phyloP scores from a whole-genome alignment of 1,140 invertebrate genomes.

The Radopholus similis region DNA sequence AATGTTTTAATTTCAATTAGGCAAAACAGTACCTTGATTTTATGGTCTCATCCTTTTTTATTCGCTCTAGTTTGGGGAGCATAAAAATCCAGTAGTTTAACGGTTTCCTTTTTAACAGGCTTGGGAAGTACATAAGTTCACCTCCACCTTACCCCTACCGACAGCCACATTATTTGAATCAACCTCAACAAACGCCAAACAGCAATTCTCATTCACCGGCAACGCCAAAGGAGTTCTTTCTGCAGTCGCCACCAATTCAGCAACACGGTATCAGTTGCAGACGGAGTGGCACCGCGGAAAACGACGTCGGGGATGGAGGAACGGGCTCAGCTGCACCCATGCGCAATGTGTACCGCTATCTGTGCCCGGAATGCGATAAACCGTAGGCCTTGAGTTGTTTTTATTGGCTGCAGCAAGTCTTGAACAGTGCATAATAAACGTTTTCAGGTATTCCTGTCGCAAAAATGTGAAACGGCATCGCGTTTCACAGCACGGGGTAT shows the following conservation, averaged over 20 bases:
- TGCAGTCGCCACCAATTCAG: not conserved
- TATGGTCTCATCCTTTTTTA: not conserved
- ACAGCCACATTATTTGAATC: not conserved
- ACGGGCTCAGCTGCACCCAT: not conserved
- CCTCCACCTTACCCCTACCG: not conserved
- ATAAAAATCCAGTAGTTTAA: no score
- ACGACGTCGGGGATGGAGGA: not conserved
- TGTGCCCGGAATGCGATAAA: conserved; percentile 41
- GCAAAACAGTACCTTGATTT: not conserved
- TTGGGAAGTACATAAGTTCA: not conserved
- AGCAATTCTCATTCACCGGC: not conserved
- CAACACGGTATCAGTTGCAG: not conserved
- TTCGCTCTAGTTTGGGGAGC: no score
- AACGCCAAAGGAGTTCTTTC: not conserved
- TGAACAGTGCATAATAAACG: not conserved
- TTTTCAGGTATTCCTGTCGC: conserved; percentile 46
- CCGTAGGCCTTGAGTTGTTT: conserved; percentile 21
- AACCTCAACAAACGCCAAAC: not conserved
- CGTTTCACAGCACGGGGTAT: conserved; percentile 44
- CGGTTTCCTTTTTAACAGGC: no score
- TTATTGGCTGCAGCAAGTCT: not conserved
- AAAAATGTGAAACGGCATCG: conserved; percentile 52
- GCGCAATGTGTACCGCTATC: conserved; percentile 20
- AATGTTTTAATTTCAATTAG: not conserved
- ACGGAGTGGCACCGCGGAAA: not conserved